Evolutionary conservation across 2,113 vertebrate genomes (phyloP), one percentile per base, ranked within the genome.

Genomic region (Hymenochirus boettgeri): DNA sequence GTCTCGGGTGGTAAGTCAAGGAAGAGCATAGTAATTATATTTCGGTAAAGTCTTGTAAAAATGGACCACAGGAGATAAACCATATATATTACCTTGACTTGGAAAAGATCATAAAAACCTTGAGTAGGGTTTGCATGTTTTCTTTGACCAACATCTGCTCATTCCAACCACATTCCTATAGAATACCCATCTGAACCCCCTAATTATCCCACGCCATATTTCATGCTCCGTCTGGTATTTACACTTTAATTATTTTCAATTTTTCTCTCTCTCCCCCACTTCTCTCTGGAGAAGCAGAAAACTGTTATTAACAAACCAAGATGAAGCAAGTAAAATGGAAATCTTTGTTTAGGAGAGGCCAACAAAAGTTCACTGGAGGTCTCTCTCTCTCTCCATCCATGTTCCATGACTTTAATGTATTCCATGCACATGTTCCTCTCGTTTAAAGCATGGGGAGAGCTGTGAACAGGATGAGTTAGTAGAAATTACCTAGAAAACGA

Each of bases 321-420:
- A 42, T 15, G 57, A 29, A 46, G 45, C 31, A 0, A 71, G 42
- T 72, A 66, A 61, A 72, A 67, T 23, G 70, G 72, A 69, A 74
- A 72, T 11, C n/a, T n/a, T n/a, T n/a, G n/a, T n/a, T n/a, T 65
- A 55, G 74, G 25, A 42, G n/a, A 76, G 75, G 63, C 73, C 45
- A 35, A 48, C 70, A 52, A 26, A 73, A 72, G 78, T 77, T 82
- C 78, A 78, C 0, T 64, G 54, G 72, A 78, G 79, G 78, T 73
- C 73, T 0, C 63, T 13, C 2, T 13, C 33, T 12, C n/a, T n/a
- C n/a, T n/a, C n/a, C n/a, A n/a, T 66, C 69, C 62, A 61, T 31
- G 71, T 74, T 21, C 19, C 18, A 48, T 48, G 60, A 45, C 61
- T 56, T 9, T 66, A 69, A 74, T 54, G 35, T 0, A 0, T 74